phyloP scores from a whole-genome alignment of 35 echinoderm and acorn worm species.

The Apostichopus parvimensis region DNA sequence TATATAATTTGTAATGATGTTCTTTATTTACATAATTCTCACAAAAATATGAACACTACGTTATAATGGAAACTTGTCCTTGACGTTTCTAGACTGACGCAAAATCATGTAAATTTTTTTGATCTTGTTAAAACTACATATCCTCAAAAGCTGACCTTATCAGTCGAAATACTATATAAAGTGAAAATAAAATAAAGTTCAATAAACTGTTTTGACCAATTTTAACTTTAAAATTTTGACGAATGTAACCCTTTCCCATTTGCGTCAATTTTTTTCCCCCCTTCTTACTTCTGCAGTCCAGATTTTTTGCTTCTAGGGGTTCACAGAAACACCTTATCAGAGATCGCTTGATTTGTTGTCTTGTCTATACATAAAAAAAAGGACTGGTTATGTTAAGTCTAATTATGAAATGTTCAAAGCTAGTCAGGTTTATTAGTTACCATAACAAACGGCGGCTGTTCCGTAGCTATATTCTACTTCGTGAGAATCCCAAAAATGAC shows the following conservation, averaged over 20 bases:
- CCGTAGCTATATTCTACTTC: not conserved
- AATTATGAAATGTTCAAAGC: not conserved
- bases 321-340: not conserved
- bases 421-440: not conserved
- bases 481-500: not conserved
- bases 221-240: not conserved
- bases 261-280: not conserved
- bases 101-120: too few species aligned
- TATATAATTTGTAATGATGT: too few species aligned
- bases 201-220: not conserved
- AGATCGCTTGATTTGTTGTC: not conserved
- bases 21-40: too few species aligned
- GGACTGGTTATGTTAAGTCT: not conserved
- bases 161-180: too few species aligned
- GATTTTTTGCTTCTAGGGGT: not conserved
- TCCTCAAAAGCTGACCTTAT: not conserved
- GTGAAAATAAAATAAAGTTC: not conserved
- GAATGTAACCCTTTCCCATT: not conserved
- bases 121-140: too few species aligned
- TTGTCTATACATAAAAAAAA: not conserved
- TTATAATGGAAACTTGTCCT: too few species aligned
- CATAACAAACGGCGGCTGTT: not conserved
- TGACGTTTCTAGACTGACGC: too few species aligned
- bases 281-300: not conserved
- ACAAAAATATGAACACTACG: too few species aligned